A percentile compares a stretch with the other conserved stretches of the same genome.
Conservation (phyloP, 2,797 vertebrate genomes). For the Echiichthys vipera region DNA sequence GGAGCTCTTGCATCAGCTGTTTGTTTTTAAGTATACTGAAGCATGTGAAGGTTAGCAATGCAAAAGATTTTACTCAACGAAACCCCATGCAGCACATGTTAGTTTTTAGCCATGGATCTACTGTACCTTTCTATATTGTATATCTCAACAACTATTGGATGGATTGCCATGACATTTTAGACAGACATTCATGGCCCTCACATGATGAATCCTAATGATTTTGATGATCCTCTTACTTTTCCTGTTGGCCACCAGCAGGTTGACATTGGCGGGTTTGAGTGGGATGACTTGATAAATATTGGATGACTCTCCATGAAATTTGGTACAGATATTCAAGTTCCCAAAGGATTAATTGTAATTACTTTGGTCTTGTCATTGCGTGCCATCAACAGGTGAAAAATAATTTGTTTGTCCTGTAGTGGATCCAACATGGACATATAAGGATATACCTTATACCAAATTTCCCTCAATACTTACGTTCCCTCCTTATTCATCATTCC, state of each 20-base stretch:
- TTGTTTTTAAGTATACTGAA: slow-evolving; percentile 9
- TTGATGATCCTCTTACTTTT: background rate
- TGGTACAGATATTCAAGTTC: background rate
- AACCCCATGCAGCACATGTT: background rate
- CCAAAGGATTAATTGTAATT: background rate
- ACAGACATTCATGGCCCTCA: background rate
- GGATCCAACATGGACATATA: no score
- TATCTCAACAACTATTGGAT: background rate
- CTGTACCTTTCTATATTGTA: background rate
- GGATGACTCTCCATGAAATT: background rate
- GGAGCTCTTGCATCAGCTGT: background rate
- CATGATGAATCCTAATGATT: background rate
- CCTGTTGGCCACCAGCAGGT: background rate
- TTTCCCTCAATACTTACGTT: slow-evolving; percentile 1
- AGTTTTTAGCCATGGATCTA: no score
- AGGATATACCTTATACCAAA: no score
- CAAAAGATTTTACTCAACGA: background rate
- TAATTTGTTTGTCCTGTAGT: no score
- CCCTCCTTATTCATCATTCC: background rate
- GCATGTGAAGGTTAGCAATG: background rate
- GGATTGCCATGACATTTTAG: background rate
- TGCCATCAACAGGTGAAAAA: background rate
- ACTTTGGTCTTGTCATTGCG: background rate
- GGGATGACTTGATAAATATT: background rate
- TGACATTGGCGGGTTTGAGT: background rate